Conservation (phyloP, 2,888 invertebrate species). For the Pharmacophagus antenor region DNA sequence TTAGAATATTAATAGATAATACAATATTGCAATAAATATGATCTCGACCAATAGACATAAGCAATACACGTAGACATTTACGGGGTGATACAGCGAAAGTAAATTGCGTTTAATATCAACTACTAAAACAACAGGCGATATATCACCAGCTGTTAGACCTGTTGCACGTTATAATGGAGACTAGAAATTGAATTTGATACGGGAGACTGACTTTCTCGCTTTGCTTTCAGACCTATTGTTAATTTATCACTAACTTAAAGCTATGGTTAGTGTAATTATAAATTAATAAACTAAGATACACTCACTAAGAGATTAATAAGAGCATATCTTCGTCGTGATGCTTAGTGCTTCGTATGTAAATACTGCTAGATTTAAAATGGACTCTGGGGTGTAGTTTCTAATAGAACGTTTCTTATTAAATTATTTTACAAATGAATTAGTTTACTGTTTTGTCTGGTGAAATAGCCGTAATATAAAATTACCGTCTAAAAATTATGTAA, state of each 20-base stretch:
- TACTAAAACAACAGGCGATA: conserved; percentile 26
- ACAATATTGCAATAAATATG: conserved; percentile 6
- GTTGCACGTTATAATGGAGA: conserved; percentile 14
- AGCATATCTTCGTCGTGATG: not conserved
- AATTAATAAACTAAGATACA: too few relatives aligned
- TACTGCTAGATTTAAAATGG: too few relatives aligned
- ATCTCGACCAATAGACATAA: too few relatives aligned
- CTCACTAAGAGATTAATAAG: too few relatives aligned
- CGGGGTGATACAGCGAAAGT: conserved; percentile 26
- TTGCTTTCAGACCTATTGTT: conserved; percentile 7
- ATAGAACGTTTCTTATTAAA: too few relatives aligned
- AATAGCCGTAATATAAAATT: too few relatives aligned
- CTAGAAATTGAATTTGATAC: conserved; percentile 27
- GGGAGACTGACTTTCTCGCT: conserved; percentile 18
- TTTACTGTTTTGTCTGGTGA: too few relatives aligned
- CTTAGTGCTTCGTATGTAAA: not conserved
- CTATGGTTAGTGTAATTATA: not conserved
- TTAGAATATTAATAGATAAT: not conserved
- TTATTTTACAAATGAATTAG: too few relatives aligned
- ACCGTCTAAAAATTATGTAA: too few relatives aligned
- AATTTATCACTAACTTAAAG: not conserved
- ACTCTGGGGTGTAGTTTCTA: too few relatives aligned
- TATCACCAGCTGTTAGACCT: conserved; percentile 25
- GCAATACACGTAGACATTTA: not conserved
- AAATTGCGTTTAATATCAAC: conserved; percentile 16